A percentile compares a stretch with the other conserved stretches of the same genome.
These are phyloP conservation scores for Lepus oiostolus DNA, from an alignment of 2,797 vertebrate species.

Conservation along the genomic window DNA sequence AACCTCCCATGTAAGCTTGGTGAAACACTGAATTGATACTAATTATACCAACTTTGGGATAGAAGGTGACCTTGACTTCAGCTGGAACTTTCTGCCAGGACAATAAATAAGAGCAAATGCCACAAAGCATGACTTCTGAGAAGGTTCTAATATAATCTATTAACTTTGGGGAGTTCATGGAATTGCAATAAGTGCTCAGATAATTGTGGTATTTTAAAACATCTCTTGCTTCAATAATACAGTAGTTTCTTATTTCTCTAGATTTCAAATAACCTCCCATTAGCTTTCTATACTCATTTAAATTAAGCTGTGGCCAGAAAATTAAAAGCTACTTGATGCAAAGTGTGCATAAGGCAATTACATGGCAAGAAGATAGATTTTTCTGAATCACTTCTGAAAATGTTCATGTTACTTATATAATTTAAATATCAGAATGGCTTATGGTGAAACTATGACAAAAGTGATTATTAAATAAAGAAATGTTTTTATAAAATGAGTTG, in stretches of 20 bases:
- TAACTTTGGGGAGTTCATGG: constrained; percentile 71
- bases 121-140: constrained; percentile 78
- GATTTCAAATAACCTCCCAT: constrained; percentile 64
- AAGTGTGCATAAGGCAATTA: constrained; percentile 10
- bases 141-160: constrained; percentile 80
- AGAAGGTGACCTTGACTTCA: constrained; percentile 87
- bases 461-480: not conserved
- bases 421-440: not conserved
- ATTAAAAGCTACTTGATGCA: constrained; percentile 56
- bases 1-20: constrained; percentile 82
- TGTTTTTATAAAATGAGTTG: constrained; percentile 12
- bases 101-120: constrained; percentile 83
- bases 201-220: constrained; percentile 71
- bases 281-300: constrained; percentile 63
- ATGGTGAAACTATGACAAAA: not conserved
- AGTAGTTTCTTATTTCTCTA: constrained; percentile 61
- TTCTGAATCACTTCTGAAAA: constrained; percentile 37
- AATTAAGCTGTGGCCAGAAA: constrained; percentile 59
- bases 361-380: not conserved
- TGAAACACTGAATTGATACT: constrained; percentile 87
- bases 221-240: constrained; percentile 59
- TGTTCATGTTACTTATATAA: not conserved
- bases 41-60: constrained; percentile 87
- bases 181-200: constrained; percentile 72
- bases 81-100: constrained; percentile 77